Evolutionary conservation across 2,888 invertebrate genomes (phyloP).

Genomic region (Sminthurides aquaticus): DNA sequence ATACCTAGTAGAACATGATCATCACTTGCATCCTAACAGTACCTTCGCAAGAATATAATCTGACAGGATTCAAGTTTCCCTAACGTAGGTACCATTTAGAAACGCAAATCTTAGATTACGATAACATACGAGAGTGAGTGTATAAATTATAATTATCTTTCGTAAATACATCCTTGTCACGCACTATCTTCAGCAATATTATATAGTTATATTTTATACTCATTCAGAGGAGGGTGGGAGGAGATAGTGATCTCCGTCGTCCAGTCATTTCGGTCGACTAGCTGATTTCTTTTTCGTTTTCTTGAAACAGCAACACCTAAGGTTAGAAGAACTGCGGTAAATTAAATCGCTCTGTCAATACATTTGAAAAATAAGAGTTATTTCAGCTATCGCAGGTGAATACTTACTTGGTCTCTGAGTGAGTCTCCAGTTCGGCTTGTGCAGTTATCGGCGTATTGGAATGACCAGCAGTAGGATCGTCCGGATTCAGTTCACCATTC

Average conservation of each 20-base stretch:
- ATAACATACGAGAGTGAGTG: conserved; percentile 14
- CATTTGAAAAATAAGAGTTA: too few relatives aligned
- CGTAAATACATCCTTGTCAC: conserved; percentile 18
- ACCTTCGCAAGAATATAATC: neutral
- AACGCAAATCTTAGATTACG: neutral
- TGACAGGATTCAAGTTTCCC: neutral
- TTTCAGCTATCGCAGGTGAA: too few relatives aligned
- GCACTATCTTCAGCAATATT: neutral
- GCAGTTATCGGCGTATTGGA: conserved; percentile 95
- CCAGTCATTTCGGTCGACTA: conserved; percentile 82
- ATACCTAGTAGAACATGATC: too few relatives aligned
- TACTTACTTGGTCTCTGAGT: conserved; percentile 95
- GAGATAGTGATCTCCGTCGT: conserved; percentile 43
- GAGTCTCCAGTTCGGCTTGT: conserved; percentile 86
- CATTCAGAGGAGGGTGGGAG: conserved; percentile 39
- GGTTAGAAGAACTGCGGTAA: conserved; percentile 47
- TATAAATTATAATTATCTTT: conserved; percentile 20
- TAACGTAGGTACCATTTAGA: neutral
- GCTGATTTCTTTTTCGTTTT: conserved; percentile 99
- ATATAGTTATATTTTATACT: conserved; percentile 14
- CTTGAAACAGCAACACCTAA: conserved; percentile 98
- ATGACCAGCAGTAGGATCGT: conserved; percentile 93
- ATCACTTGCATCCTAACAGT: neutral
- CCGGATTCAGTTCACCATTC: conserved; percentile 88
- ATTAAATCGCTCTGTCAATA: neutral